Percentiles rank a stretch among this genome's conserved stretches.
Evolutionary conservation across 2,888 invertebrate species (phyloP).

Genomic region (Drosophila demipolita): DNA sequence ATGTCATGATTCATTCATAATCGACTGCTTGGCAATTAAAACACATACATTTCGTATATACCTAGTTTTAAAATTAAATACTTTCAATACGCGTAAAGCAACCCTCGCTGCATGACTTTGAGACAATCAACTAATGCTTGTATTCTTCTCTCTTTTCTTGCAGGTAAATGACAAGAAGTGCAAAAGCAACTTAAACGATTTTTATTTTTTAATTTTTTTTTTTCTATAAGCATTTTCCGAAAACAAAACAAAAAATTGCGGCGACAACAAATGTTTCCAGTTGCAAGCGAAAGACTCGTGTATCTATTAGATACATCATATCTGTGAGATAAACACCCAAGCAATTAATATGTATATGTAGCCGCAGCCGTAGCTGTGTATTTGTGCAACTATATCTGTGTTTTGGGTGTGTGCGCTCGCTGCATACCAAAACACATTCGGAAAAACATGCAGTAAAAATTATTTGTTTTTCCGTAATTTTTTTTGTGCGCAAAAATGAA

Average conservation of each 20-base stretch:
- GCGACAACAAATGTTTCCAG: conserved; percentile 56
- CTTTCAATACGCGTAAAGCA: background rate
- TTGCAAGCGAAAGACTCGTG: conserved; percentile 10
- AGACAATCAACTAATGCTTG: conserved; percentile 42
- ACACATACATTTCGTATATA: background rate
- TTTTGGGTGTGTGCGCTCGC: conserved; percentile 6
- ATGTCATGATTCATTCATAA: conserved; percentile 8
- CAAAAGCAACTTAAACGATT: conserved; percentile 21
- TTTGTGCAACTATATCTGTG: conserved; percentile 13
- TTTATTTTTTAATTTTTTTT: background rate
- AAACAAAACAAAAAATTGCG: conserved; percentile 51
- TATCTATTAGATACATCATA: conserved; percentile 18
- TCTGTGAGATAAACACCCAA: conserved; percentile 29
- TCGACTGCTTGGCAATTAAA: background rate
- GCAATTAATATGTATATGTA: conserved; percentile 45
- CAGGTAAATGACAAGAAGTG: conserved; percentile 55
- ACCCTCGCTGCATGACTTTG: conserved; percentile 42
- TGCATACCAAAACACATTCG: conserved; percentile 21
- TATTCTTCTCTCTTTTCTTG: conserved; percentile 36
- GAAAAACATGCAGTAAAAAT: conserved; percentile 46
- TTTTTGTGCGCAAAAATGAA: conserved; percentile 66
- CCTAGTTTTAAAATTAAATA: background rate
- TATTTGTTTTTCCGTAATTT: conserved; percentile 73
- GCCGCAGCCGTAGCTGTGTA: conserved; percentile 34
- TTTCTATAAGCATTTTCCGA: conserved; percentile 33